Percentiles rank a stretch among this genome's conserved stretches.
Conservation (phyloP, 1,140 invertebrate species). For the Portunus trituberculatus region DNA sequence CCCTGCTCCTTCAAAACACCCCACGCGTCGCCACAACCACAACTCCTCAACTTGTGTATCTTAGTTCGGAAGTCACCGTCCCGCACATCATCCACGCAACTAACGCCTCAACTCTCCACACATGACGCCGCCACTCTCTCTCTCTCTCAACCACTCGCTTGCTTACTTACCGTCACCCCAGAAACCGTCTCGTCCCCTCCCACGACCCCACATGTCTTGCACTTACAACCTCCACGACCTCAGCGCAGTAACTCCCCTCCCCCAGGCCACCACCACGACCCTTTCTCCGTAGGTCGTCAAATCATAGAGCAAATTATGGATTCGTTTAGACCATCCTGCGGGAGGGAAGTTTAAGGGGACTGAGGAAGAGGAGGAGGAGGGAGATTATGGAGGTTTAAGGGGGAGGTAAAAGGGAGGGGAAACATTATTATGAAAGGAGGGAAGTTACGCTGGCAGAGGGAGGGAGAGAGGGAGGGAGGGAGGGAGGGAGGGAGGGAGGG, state of each 20-base stretch:
- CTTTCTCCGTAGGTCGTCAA: conserved; percentile 28
- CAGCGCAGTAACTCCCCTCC: background rate
- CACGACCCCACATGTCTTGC: background rate
- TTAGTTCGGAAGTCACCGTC: background rate
- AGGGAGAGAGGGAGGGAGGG: background rate
- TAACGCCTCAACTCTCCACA: background rate
- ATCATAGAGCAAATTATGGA: conserved; percentile 47
- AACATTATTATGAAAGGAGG: too few relatives aligned
- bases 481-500: background rate
- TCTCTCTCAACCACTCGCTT: background rate
- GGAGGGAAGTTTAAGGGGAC: background rate
- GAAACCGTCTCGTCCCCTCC: background rate
- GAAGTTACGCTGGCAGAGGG: too few relatives aligned
- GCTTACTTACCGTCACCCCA: background rate
- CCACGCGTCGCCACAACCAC: background rate
- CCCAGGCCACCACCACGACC: background rate
- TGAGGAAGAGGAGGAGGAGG: background rate
- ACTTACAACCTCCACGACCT: background rate
- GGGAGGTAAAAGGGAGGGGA: background rate
- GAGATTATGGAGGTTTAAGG: background rate
- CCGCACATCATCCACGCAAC: background rate
- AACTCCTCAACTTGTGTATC: background rate
- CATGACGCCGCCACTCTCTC: background rate
- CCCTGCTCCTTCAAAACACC: background rate
- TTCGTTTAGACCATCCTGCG: conserved; percentile 14